A percentile compares a stretch with the other conserved stretches of the same genome.
phyloP scores from a whole-genome alignment of 2,888 invertebrate species.

The Ferrisia virgata region DNA sequence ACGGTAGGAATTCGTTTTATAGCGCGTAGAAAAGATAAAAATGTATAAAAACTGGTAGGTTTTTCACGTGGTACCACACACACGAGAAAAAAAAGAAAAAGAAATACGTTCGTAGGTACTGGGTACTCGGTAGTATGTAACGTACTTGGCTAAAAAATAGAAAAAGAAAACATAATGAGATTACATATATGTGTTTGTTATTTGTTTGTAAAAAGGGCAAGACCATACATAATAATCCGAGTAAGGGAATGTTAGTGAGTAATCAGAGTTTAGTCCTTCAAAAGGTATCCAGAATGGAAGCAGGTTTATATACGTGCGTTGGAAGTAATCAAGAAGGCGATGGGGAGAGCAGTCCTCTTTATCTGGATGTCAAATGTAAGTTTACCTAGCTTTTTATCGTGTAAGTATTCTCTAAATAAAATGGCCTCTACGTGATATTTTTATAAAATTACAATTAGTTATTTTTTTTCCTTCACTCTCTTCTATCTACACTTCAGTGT shows the following conservation, averaged over 20 bases:
- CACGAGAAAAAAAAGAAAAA: neutral
- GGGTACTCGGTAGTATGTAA: neutral
- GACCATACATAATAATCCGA: slow-evolving; percentile 73
- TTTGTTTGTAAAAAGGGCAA: slow-evolving; percentile 60
- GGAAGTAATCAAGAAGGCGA: slow-evolving; percentile 85
- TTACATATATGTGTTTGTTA: slow-evolving; percentile 29
- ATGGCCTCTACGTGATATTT: slow-evolving; percentile 27
- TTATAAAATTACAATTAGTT: slow-evolving; percentile 28
- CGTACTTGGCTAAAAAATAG: too few relatives aligned
- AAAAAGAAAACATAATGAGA: slow-evolving; percentile 41
- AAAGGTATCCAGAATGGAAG: slow-evolving; percentile 70
- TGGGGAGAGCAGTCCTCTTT: slow-evolving; percentile 80
- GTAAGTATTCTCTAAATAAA: slow-evolving; percentile 29
- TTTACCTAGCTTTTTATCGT: slow-evolving; percentile 50
- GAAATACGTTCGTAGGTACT: neutral
- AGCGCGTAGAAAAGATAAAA: neutral
- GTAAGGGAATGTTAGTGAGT: slow-evolving; percentile 77
- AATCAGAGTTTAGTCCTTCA: slow-evolving; percentile 88
- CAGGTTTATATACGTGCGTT: slow-evolving; percentile 82
- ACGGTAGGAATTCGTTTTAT: neutral
- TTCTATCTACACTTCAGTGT: neutral
- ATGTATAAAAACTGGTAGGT: neutral
- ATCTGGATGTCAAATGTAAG: slow-evolving; percentile 84
- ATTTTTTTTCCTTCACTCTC: neutral
- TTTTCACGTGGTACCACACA: neutral